These are phyloP conservation scores for Rhinoderma darwinii DNA, from an alignment of 2,113 vertebrate species.

Conservation along the genomic window DNA sequence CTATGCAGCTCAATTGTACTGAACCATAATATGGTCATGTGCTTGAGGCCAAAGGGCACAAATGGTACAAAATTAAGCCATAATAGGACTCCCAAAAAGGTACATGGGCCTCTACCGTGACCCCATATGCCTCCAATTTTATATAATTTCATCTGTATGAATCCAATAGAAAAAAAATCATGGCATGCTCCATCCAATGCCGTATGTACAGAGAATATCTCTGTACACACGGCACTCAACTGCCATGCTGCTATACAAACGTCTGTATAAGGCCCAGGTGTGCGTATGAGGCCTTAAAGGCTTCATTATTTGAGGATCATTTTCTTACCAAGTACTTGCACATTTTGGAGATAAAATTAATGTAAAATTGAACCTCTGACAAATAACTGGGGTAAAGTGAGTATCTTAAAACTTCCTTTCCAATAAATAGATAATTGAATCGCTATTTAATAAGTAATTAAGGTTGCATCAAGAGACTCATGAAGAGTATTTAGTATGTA, in stretches of 20 bases:
- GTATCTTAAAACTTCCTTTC: neutral
- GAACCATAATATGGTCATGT: neutral
- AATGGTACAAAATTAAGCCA: no score
- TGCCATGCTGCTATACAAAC: no score
- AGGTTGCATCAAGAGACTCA: neutral
- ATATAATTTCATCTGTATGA: no score
- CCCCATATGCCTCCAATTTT: no score
- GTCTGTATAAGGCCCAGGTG: no score
- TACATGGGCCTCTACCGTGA: no score
- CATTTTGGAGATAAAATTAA: neutral
- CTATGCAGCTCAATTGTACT: neutral
- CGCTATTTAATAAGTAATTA: slow-evolving; percentile 2
- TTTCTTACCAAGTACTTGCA: neutral
- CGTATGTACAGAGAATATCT: no score
- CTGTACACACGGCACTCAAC: no score
- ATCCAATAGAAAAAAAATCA: no score
- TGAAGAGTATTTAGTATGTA: neutral
- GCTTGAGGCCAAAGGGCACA: neutral
- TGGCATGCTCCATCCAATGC: no score
- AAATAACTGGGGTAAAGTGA: neutral
- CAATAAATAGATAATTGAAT: neutral
- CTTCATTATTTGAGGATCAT: neutral
- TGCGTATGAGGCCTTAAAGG: neutral
- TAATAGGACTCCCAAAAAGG: no score
- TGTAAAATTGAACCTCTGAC: neutral